These are phyloP conservation scores for Dromiciops gliroides DNA, from an alignment of 2,113 vertebrate genomes.

Conservation along the genomic window DNA sequence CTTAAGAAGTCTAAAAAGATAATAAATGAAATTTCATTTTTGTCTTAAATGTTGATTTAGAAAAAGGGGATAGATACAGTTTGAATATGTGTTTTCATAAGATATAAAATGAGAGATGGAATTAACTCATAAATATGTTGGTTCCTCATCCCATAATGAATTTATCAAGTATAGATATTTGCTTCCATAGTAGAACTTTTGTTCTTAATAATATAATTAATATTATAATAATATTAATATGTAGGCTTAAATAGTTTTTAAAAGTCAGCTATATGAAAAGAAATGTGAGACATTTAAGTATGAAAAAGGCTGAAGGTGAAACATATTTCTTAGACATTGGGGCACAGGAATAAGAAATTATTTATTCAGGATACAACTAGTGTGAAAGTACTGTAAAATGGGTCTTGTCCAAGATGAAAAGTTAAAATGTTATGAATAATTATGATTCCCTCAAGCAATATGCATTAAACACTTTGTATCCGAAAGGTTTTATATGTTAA, in stretches of 20 bases:
- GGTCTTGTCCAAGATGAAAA: neutral
- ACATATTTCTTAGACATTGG: neutral
- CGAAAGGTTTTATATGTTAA: neutral
- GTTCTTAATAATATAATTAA: constrained; percentile 4
- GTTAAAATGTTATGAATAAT: constrained; percentile 7
- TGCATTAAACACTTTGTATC: neutral
- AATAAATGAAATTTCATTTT: constrained; percentile 9
- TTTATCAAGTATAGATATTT: constrained; percentile 15
- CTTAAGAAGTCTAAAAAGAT: constrained; percentile 21
- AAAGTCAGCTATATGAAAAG: constrained; percentile 30
- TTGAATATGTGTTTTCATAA: constrained; percentile 21
- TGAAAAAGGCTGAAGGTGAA: constrained; percentile 36
- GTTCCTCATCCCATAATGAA: constrained; percentile 35
- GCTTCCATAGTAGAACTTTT: constrained; percentile 54
- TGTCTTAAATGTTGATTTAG: constrained; percentile 40
- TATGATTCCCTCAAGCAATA: constrained; percentile 6
- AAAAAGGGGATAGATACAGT: neutral
- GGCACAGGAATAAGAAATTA: neutral
- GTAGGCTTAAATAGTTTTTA: neutral
- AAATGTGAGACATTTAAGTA: constrained; percentile 15
- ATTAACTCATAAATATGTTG: constrained; percentile 6
- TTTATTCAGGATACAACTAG: neutral
- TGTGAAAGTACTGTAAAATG: neutral
- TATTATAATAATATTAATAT: neutral
- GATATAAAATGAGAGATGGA: neutral